Percentiles rank a stretch among this genome's conserved stretches.
Conservation (phyloP, 2,888 invertebrate species). For the Scelioninae gen. 1 region DNA sequence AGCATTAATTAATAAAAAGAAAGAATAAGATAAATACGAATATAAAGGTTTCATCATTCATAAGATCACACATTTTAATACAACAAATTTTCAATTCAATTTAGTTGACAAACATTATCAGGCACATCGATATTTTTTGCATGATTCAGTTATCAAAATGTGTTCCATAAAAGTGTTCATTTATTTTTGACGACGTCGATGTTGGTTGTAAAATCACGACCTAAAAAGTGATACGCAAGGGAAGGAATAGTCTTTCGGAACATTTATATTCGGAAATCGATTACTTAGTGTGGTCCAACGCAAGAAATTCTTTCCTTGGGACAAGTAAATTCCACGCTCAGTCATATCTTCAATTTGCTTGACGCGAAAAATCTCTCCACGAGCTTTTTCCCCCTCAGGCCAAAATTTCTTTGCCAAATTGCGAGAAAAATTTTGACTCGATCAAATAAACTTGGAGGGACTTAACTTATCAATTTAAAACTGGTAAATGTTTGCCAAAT, state of each 20-base stretch:
- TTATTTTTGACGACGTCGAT: too few relatives aligned
- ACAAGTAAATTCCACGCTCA: conserved; percentile 36
- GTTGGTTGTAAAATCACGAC: too few relatives aligned
- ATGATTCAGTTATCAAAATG: too few relatives aligned
- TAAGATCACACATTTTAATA: too few relatives aligned
- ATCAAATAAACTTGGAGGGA: conserved; percentile 27
- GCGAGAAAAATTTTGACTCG: conserved; percentile 32
- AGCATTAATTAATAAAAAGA: too few relatives aligned
- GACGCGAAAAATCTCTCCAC: conserved; percentile 20
- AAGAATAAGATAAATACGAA: too few relatives aligned
- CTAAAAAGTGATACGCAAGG: too few relatives aligned
- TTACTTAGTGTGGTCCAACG: conserved; percentile 10
- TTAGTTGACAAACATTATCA: too few relatives aligned
- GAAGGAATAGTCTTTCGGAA: conserved; percentile 12
- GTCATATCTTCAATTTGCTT: conserved; percentile 46
- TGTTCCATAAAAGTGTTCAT: too few relatives aligned
- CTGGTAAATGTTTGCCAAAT: conserved; percentile 41
- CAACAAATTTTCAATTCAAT: too few relatives aligned
- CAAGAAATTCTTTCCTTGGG: conserved; percentile 16
- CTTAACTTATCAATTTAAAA: conserved; percentile 43
- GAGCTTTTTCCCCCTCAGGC: background rate
- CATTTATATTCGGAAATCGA: conserved; percentile 36
- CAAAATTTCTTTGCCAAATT: conserved; percentile 32
- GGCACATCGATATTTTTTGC: too few relatives aligned
- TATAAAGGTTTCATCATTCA: too few relatives aligned